These are phyloP conservation scores for Mohoua ochrocephala DNA, from an alignment of 2,113 vertebrate genomes.

Conservation along the genomic window DNA sequence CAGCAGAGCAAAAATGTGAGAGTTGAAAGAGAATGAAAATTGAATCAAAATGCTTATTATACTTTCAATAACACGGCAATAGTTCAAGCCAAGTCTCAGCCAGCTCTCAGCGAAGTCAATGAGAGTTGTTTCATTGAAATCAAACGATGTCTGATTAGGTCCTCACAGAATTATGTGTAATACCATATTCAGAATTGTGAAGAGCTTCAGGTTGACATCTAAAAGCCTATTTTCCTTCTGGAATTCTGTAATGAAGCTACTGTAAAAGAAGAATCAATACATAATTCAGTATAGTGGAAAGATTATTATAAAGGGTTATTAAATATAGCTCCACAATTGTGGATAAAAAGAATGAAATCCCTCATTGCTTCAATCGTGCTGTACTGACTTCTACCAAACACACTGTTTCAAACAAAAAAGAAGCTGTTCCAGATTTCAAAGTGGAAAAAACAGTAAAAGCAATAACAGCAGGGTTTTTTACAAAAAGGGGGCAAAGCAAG, in stretches of 20 bases:
- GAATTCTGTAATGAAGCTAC: constrained; percentile 15
- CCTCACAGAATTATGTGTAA: neutral
- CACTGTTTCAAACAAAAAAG: neutral
- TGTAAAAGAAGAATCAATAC: neutral
- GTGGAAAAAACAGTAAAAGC: neutral
- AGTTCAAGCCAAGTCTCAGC: neutral
- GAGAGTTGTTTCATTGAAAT: constrained; percentile 19
- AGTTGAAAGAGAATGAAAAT: neutral
- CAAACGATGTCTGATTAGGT: neutral
- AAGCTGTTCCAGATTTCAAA: neutral
- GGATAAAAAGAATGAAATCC: neutral
- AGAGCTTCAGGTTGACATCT: neutral
- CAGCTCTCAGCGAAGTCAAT: neutral
- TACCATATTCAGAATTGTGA: neutral
- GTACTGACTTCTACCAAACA: neutral
- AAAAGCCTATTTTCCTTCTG: constrained; percentile 31
- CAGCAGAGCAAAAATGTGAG: neutral
- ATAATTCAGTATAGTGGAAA: neutral
- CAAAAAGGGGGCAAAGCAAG: fast-evolving
- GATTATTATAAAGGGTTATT: neutral
- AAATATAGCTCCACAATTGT: neutral
- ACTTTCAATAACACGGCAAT: neutral
- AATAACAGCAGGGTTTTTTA: neutral
- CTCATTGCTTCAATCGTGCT: neutral
- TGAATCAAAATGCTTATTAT: neutral